Evolutionary conservation across 2,888 invertebrate genomes (phyloP).

Genomic region (Tetheella fluctuosa): DNA sequence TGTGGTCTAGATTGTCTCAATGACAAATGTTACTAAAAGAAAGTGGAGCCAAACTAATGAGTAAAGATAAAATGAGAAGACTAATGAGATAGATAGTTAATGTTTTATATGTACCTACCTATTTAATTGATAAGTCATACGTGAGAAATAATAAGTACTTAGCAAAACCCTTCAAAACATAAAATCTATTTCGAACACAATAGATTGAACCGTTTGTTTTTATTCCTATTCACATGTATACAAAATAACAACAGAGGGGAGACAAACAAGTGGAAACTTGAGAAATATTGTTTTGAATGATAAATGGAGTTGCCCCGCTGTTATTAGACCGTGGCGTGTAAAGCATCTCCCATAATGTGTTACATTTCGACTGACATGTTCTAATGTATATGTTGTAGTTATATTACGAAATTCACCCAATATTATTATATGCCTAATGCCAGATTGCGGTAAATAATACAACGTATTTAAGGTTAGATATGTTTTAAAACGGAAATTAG

Average conservation of each 20-base stretch:
- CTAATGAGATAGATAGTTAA: no score
- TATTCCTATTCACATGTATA: conserved; percentile 3
- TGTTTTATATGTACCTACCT: no score
- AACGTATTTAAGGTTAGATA: no score
- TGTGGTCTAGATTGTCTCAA: no score
- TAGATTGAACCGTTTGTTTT: background rate
- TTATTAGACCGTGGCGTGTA: conserved; percentile 53
- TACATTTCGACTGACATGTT: conserved; percentile 35
- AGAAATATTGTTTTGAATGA: conserved; percentile 62
- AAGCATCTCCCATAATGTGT: conserved; percentile 42
- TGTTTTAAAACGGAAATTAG: no score
- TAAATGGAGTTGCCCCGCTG: conserved; percentile 50
- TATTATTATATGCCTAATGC: background rate
- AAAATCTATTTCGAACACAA: background rate
- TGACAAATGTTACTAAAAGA: no score
- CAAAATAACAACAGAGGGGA: conserved; percentile 30
- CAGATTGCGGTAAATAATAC: background rate
- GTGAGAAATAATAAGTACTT: no score
- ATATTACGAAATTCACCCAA: background rate
- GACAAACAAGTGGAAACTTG: conserved; percentile 48
- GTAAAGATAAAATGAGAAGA: no score
- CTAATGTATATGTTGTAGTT: conserved; percentile 28
- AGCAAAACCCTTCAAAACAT: background rate
- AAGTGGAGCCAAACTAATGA: no score
- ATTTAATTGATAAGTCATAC: no score